phyloP scores from a whole-genome alignment of 2,113 vertebrate genomes.

The Pygoscelis adeliae region DNA sequence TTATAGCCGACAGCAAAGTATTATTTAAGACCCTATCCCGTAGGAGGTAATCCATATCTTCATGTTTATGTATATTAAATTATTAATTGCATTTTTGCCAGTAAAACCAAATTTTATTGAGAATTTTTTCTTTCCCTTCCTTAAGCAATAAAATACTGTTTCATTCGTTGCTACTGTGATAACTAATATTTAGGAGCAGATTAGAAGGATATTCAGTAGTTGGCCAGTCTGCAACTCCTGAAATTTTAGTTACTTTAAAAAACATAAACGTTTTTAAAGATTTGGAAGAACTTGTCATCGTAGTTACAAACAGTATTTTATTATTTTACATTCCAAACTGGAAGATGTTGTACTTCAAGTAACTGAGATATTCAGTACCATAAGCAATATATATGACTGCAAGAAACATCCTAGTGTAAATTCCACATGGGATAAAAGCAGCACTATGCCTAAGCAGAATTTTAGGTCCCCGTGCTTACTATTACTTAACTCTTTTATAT shows the following conservation, averaged over 20 bases:
- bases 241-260: neutral
- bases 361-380: neutral
- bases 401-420: neutral
- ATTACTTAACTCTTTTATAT: neutral
- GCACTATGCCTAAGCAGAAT: neutral
- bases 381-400: neutral
- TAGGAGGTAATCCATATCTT: neutral
- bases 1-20: neutral
- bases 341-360: neutral
- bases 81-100: neutral
- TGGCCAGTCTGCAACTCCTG: neutral
- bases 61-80: neutral
- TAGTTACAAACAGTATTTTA: neutral
- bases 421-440: neutral
- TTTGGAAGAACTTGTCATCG: neutral
- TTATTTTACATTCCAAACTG: neutral
- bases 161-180: neutral
- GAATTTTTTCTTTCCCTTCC: neutral
- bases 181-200: neutral
- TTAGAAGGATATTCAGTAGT: neutral
- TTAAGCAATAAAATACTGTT: neutral
- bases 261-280: neutral
- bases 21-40: neutral
- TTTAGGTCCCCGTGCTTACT: neutral
- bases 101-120: neutral